phyloP scores from a whole-genome alignment of 2,797 vertebrate species.

The Schizothorax lantsangensis region DNA sequence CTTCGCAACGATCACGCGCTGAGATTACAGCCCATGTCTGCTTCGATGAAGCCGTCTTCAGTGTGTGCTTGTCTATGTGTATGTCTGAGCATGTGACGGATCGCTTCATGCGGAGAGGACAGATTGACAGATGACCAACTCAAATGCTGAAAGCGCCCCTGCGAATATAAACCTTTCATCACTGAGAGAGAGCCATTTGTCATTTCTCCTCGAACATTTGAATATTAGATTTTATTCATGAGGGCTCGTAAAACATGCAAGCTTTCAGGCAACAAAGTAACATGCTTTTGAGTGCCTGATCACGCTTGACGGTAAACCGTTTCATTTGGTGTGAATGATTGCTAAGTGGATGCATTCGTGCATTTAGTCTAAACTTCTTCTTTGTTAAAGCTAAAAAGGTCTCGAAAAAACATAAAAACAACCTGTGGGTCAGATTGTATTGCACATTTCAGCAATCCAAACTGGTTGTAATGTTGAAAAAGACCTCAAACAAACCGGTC shows the following conservation, averaged over 20 bases:
- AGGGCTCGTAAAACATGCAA: slow-evolving; percentile 45
- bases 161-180: slow-evolving; percentile 63
- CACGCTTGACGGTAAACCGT: slow-evolving; percentile 41
- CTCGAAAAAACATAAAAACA: background rate
- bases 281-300: slow-evolving; percentile 43
- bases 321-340: slow-evolving; percentile 55
- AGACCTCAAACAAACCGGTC: slow-evolving; percentile 48
- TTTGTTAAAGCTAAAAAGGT: background rate
- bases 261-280: slow-evolving; percentile 36
- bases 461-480: slow-evolving; percentile 41
- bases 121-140: slow-evolving; percentile 71
- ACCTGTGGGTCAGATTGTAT: slow-evolving; percentile 6
- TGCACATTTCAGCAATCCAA: slow-evolving; percentile 30
- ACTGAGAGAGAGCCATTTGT: slow-evolving; percentile 51
- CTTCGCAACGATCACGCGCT: slow-evolving; percentile 19
- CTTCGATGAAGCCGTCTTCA: slow-evolving; percentile 18
- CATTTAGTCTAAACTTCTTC: slow-evolving; percentile 18
- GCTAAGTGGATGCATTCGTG: slow-evolving; percentile 7
- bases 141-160: slow-evolving; percentile 57
- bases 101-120: slow-evolving; percentile 66
- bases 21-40: slow-evolving; percentile 38
- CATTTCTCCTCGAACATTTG: slow-evolving; percentile 41
- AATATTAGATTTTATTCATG: slow-evolving; percentile 62
- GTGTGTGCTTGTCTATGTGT: slow-evolving; percentile 7
- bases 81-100: slow-evolving; percentile 57